These are phyloP conservation scores for Nothoprocta perdicaria DNA, from an alignment of 2,113 vertebrate species.

Conservation along the genomic window DNA sequence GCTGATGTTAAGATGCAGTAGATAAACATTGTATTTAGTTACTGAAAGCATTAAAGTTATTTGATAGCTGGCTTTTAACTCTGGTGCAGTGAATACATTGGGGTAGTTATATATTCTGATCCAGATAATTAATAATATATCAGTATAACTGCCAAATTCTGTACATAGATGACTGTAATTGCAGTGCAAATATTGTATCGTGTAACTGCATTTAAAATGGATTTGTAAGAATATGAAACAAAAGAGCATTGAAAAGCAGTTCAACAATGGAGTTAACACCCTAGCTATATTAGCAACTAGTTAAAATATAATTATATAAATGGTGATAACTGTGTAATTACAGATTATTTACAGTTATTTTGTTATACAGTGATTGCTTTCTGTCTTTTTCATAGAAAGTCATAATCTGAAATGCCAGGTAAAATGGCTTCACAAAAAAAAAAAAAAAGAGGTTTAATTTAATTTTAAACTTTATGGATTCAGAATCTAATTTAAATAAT, in stretches of 20 bases:
- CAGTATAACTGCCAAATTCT: not conserved
- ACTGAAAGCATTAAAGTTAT: not conserved
- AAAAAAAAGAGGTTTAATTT: not conserved
- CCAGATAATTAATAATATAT: slow-evolving; percentile 15
- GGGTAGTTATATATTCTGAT: not conserved
- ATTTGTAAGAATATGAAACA: not conserved
- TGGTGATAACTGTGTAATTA: not conserved
- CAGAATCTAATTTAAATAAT: not conserved
- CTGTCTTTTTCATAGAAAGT: not conserved
- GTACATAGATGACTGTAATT: not conserved
- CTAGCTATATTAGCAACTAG: not conserved
- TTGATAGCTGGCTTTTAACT: not conserved
- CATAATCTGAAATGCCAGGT: not conserved
- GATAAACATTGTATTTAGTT: not conserved
- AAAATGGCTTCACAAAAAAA: not conserved
- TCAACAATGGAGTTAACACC: not conserved
- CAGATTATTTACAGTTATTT: not conserved
- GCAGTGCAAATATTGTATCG: not conserved
- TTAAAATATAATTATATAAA: not conserved
- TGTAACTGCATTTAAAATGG: not conserved
- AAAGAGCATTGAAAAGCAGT: not conserved
- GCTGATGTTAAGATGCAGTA: not conserved
- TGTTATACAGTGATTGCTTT: not conserved
- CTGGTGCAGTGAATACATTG: not conserved
- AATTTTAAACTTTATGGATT: not conserved